phyloP scores from a whole-genome alignment of 2,888 invertebrate species.

The Himalopsyche anomala region DNA sequence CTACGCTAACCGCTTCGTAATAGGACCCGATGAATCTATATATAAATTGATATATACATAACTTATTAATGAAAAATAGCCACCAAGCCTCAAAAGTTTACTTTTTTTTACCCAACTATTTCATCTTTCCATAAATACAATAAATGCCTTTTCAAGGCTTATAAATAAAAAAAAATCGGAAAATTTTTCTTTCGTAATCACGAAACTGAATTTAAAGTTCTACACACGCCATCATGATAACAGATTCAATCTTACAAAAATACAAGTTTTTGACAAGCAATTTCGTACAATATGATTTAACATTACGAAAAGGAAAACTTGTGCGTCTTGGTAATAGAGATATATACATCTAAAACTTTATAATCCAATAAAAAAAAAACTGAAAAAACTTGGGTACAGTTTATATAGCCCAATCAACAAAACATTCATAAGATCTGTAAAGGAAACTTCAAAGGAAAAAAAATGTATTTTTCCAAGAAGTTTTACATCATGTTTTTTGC shows the following conservation, averaged over 20 bases:
- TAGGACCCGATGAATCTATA: too few relatives aligned
- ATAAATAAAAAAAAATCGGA: neutral
- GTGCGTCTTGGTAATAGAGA: neutral
- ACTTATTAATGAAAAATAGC: too few relatives aligned
- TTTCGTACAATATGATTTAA: slow-evolving; percentile 16
- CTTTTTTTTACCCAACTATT: too few relatives aligned
- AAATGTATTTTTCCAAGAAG: too few relatives aligned
- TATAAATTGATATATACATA: too few relatives aligned
- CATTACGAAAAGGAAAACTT: slow-evolving; percentile 17
- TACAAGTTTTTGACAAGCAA: slow-evolving; percentile 8
- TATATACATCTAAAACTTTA: neutral
- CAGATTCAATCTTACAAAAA: slow-evolving; percentile 21
- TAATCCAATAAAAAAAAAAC: slow-evolving; percentile 17
- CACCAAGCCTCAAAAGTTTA: too few relatives aligned
- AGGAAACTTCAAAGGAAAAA: neutral
- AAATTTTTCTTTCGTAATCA: neutral
- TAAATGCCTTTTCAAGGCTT: neutral
- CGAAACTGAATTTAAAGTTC: neutral
- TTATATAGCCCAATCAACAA: slow-evolving; percentile 28
- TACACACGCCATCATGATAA: neutral
- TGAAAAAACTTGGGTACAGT: neutral
- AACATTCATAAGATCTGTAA: slow-evolving; percentile 2
- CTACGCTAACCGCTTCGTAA: too few relatives aligned
- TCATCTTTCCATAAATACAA: too few relatives aligned
- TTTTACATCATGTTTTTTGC: too few relatives aligned